phyloP scores from a whole-genome alignment of 2,113 vertebrate genomes.

The Neolamprologus brichardi region DNA sequence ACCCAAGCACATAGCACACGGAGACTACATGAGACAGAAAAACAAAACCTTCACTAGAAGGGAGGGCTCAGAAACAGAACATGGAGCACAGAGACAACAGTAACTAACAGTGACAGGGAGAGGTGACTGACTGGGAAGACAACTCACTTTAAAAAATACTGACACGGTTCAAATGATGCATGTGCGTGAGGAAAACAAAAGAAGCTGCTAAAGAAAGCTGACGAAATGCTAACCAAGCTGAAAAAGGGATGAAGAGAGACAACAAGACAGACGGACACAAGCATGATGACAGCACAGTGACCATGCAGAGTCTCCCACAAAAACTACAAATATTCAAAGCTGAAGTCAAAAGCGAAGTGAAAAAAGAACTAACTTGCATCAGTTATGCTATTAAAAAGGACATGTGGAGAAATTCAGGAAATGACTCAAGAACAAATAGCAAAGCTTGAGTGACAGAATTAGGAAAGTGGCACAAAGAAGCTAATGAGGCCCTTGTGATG shows the following conservation, averaged over 20 bases:
- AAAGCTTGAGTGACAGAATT: not conserved
- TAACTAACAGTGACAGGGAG: not conserved
- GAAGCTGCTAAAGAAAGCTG: rapidly evolving
- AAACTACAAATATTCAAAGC: rapidly evolving
- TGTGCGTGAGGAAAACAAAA: not conserved
- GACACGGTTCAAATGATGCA: not conserved
- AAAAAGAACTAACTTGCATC: rapidly evolving
- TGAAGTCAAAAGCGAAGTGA: not conserved
- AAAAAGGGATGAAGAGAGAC: not conserved
- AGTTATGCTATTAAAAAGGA: not conserved
- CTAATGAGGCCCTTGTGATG: not conserved
- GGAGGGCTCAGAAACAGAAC: not conserved
- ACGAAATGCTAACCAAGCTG: rapidly evolving
- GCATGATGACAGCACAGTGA: rapidly evolving
- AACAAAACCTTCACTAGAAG: not conserved
- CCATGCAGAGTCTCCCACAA: not conserved
- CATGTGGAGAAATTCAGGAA: not conserved
- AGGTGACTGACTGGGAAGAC: not conserved
- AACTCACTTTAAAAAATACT: not conserved
- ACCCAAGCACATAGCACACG: not conserved
- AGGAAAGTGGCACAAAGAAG: not conserved
- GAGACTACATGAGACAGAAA: not conserved
- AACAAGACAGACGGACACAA: rapidly evolving
- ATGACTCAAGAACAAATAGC: rapidly evolving
- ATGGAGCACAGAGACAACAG: rapidly evolving